Conservation (phyloP, 2,113 vertebrate genomes). For the Notothenia coriiceps region DNA sequence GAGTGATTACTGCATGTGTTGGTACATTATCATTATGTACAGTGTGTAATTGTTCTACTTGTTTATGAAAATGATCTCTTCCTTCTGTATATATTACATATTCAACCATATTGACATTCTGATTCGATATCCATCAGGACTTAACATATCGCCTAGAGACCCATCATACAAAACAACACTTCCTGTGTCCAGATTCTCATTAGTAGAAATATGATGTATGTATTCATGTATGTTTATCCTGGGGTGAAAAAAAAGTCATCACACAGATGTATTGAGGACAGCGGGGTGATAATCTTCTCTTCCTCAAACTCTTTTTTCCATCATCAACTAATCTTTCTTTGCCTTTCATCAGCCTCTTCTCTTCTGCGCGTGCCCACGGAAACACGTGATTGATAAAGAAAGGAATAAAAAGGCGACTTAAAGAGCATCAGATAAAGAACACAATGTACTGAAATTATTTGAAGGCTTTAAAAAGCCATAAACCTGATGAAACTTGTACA, state of each 20-base stretch:
- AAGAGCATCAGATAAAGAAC: slow-evolving; percentile 36
- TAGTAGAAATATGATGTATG: slow-evolving; percentile 4
- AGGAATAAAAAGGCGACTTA: slow-evolving; percentile 53
- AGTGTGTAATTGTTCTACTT: slow-evolving; percentile 12
- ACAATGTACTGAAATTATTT: slow-evolving; percentile 30
- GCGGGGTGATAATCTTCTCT: slow-evolving; percentile 42
- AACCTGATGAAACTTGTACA: neutral
- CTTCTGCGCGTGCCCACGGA: slow-evolving; percentile 46
- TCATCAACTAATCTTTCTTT: slow-evolving; percentile 52
- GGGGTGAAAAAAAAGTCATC: slow-evolving; percentile 34
- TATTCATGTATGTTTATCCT: slow-evolving; percentile 30
- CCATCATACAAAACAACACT: slow-evolving; percentile 3
- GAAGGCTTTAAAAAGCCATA: slow-evolving; percentile 14
- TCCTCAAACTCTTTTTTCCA: slow-evolving; percentile 40
- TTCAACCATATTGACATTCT: slow-evolving; percentile 20
- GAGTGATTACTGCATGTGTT: slow-evolving; percentile 33
- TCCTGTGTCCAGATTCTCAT: slow-evolving; percentile 19
- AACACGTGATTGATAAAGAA: slow-evolving; percentile 66
- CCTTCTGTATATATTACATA: neutral
- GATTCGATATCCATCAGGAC: slow-evolving; percentile 30
- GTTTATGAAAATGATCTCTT: slow-evolving; percentile 28
- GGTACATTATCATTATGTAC: slow-evolving; percentile 40
- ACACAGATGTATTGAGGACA: slow-evolving; percentile 29
- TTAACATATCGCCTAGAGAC: slow-evolving; percentile 15
- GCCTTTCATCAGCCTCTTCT: slow-evolving; percentile 58